These are phyloP conservation scores for Lasioglossum leucozonium DNA, from an alignment of 2,888 invertebrate genomes.

Conservation along the genomic window DNA sequence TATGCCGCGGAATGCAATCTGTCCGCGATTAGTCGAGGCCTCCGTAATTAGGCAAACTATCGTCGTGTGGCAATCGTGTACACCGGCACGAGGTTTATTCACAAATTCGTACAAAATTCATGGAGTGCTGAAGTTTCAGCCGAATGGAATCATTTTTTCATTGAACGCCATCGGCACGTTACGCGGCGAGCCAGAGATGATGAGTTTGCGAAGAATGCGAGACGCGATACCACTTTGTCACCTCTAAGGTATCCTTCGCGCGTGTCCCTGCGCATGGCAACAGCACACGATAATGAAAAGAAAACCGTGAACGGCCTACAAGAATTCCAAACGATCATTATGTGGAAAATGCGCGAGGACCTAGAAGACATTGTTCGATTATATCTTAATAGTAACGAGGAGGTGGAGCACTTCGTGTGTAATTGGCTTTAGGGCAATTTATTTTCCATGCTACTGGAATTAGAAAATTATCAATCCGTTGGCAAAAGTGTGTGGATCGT, in stretches of 20 bases:
- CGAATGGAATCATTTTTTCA: conserved; percentile 26
- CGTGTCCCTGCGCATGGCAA: conserved; percentile 48
- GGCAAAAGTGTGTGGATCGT: no score
- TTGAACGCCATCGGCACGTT: not conserved
- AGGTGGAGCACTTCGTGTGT: no score
- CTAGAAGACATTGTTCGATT: not conserved
- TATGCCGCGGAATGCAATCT: conserved; percentile 62
- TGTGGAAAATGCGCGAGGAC: not conserved
- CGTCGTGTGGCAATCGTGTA: conserved; percentile 38
- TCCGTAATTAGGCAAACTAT: conserved; percentile 64
- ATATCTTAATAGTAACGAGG: no score
- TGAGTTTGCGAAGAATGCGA: conserved; percentile 36
- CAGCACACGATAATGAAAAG: conserved; percentile 14
- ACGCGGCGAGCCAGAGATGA: not conserved
- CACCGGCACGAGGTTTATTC: not conserved
- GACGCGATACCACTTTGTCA: conserved; percentile 36
- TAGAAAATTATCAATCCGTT: not conserved
- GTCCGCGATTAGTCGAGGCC: conserved; percentile 56
- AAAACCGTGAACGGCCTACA: not conserved
- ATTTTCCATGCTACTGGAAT: not conserved
- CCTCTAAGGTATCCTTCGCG: conserved; percentile 40
- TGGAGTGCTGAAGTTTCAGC: not conserved
- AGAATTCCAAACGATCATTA: not conserved
- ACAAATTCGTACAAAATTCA: not conserved
- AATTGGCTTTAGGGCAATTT: not conserved